A percentile compares a stretch with the other conserved stretches of the same genome.
Evolutionary conservation across 1,140 invertebrate species (phyloP).

Genomic region (Idris sp.): DNA sequence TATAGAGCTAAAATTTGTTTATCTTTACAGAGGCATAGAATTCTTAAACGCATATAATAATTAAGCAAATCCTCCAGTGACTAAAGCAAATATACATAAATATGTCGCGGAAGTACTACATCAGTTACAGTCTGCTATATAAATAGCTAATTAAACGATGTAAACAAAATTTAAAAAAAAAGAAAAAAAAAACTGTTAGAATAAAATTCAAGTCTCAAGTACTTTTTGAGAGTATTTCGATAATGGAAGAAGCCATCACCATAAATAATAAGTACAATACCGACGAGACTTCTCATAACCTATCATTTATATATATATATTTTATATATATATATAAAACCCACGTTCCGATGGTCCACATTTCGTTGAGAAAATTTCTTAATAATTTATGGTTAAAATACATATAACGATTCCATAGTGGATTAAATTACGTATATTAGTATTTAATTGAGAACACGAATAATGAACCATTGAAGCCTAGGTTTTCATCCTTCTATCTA

Average conservation of each 20-base stretch:
- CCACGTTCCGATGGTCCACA: constrained; percentile 21
- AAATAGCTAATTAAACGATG: constrained; percentile 52
- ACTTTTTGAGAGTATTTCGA: constrained; percentile 63
- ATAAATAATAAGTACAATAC: constrained; percentile 68
- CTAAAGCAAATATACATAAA: constrained; percentile 72
- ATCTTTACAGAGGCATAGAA: constrained; percentile 75
- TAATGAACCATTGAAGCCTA: constrained; percentile 10
- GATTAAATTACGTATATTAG: constrained; percentile 16
- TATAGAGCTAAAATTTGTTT: constrained; percentile 75
- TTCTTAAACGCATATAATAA: constrained; percentile 70
- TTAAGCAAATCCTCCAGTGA: constrained; percentile 77
- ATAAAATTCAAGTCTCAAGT: constrained; percentile 46
- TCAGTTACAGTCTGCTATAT: constrained; percentile 40
- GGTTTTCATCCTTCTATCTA: constrained; percentile 27
- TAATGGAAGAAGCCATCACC: constrained; percentile 75
- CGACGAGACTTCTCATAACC: constrained; percentile 48
- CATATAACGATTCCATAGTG: constrained; percentile 10
- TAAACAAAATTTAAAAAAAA: constrained; percentile 32
- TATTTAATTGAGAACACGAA: constrained; percentile 9
- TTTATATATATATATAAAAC: too few species aligned
- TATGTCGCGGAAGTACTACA: constrained; percentile 42
- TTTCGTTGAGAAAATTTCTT: constrained; percentile 8
- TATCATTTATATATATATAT: too few species aligned
- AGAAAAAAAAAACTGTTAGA: constrained; percentile 36
- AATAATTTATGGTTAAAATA: constrained; percentile 41